Evolutionary conservation across 2,797 vertebrate genomes (phyloP).

Genomic region (Dallia pectoralis): DNA sequence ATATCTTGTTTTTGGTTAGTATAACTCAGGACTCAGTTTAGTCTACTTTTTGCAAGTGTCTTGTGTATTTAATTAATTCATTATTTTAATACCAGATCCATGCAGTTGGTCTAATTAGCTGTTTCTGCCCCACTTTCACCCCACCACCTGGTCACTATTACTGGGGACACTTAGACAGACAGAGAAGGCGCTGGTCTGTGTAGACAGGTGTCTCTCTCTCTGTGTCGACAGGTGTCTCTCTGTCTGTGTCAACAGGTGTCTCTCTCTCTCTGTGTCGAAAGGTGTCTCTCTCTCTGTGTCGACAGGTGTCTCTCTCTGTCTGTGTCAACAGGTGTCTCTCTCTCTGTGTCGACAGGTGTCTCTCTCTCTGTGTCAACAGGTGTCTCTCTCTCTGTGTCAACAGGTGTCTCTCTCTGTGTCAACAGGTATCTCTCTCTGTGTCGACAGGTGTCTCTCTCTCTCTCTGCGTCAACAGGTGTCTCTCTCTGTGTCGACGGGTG

Average conservation of each 20-base stretch:
- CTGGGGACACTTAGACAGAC: neutral
- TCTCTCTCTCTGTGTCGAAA: neutral
- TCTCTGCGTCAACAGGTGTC: neutral
- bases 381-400: neutral
- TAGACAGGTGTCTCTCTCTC: neutral
- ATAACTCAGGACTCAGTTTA: too few species aligned
- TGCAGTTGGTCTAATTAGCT: neutral
- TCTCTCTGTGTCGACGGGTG: neutral
- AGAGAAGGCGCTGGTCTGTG: neutral
- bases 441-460: neutral
- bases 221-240: slow-evolving; percentile 4
- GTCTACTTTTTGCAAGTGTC: too few species aligned
- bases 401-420: too few species aligned
- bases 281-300: neutral
- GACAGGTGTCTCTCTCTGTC: neutral
- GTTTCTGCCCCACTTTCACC: neutral
- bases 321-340: neutral
- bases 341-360: slow-evolving; percentile 1
- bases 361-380: neutral
- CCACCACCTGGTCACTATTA: slow-evolving; percentile 11
- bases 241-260: neutral
- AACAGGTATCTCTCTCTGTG: too few species aligned
- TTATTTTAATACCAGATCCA: too few species aligned
- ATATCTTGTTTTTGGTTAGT: too few species aligned
- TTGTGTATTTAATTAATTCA: too few species aligned